These are phyloP conservation scores for Pherbina coryleti DNA, from an alignment of 2,888 invertebrate species.

Conservation along the genomic window DNA sequence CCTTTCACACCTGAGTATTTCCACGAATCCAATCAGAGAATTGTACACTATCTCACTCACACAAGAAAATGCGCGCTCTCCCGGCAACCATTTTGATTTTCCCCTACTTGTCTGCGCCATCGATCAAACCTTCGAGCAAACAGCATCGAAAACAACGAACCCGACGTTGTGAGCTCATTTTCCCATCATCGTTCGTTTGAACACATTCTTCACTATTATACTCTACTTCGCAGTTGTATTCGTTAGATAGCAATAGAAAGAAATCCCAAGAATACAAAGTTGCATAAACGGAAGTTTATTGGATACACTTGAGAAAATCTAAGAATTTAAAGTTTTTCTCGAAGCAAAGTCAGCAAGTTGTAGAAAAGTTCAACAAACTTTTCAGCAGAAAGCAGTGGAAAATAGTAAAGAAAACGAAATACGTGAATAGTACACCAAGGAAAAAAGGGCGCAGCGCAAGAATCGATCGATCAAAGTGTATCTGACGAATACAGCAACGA, in stretches of 20 bases:
- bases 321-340: background rate
- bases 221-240: constrained; percentile 26
- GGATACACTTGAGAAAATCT: background rate
- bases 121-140: background rate
- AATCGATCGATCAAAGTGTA: constrained; percentile 35
- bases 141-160: background rate
- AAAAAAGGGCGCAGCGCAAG: constrained; percentile 32
- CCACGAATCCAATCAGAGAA: background rate
- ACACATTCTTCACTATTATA: constrained; percentile 15
- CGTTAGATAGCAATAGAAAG: constrained; percentile 13
- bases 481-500: constrained; percentile 29
- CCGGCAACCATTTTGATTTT: constrained; percentile 31
- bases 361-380: constrained; percentile 32
- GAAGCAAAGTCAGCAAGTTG: background rate
- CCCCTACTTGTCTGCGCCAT: constrained; percentile 3
- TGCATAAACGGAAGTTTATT: background rate
- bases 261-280: constrained; percentile 9
- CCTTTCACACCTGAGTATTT: background rate
- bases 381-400: background rate
- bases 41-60: background rate
- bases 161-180: constrained; percentile 28
- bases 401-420: constrained; percentile 2
- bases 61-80: constrained; percentile 19
- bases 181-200: constrained; percentile 26
- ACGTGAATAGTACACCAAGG: background rate